Percentiles rank a stretch among this genome's conserved stretches.
phyloP scores from a whole-genome alignment of 2,888 invertebrate species.

The Amaurobius ferox region DNA sequence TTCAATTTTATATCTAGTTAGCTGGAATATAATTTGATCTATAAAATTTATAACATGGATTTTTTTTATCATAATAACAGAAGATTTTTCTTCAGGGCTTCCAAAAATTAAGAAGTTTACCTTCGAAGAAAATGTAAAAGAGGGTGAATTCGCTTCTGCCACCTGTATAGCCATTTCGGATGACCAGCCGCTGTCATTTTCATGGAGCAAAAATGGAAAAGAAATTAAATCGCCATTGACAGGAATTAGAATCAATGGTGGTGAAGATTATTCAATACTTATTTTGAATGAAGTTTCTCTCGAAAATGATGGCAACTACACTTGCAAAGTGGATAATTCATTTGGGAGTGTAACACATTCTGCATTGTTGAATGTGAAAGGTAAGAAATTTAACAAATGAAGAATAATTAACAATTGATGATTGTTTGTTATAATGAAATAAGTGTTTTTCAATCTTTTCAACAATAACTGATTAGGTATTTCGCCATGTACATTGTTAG shows the following conservation, averaged over 20 bases:
- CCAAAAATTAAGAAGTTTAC: slow-evolving; percentile 61
- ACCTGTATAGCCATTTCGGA: slow-evolving; percentile 39
- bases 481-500: too few relatives aligned
- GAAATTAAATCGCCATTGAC: neutral
- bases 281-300: slow-evolving; percentile 37
- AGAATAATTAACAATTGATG: too few relatives aligned
- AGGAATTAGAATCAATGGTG: slow-evolving; percentile 28
- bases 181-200: slow-evolving; percentile 8
- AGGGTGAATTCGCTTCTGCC: slow-evolving; percentile 38
- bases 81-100: slow-evolving; percentile 17
- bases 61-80: too few relatives aligned
- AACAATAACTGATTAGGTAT: too few relatives aligned
- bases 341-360: slow-evolving; percentile 5
- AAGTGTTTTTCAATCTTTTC: too few relatives aligned
- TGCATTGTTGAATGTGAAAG: slow-evolving; percentile 22
- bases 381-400: slow-evolving; percentile 1
- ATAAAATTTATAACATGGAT: too few relatives aligned
- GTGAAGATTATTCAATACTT: slow-evolving; percentile 42
- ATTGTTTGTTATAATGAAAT: too few relatives aligned
- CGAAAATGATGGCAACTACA: slow-evolving; percentile 66
- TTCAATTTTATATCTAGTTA: too few relatives aligned
- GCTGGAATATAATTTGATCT: too few relatives aligned
- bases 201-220: slow-evolving; percentile 43
- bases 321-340: slow-evolving; percentile 52
- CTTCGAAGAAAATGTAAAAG: slow-evolving; percentile 60